Evolutionary conservation across 2,113 vertebrate genomes (phyloP).

Genomic region (Entomyzon cyanotis): DNA sequence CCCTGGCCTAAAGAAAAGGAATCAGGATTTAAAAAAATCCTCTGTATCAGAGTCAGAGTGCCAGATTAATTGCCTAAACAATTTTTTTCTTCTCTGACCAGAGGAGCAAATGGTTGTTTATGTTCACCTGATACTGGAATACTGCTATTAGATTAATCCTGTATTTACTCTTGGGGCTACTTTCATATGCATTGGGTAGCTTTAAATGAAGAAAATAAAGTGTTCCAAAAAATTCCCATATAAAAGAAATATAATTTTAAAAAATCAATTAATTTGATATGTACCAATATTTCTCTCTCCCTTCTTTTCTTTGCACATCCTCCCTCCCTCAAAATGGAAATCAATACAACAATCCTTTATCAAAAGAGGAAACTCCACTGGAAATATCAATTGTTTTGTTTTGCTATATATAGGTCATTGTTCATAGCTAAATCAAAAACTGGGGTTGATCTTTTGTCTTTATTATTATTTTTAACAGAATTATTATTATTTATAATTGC

Average conservation of each 20-base stretch:
- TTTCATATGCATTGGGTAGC: not conserved
- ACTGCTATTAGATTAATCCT: not conserved
- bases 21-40: not conserved
- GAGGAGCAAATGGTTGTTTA: not conserved
- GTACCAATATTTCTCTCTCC: not conserved
- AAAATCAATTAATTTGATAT: not conserved
- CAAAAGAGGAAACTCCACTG: not conserved
- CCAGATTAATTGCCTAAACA: not conserved
- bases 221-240: not conserved
- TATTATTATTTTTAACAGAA: not conserved
- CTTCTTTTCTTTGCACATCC: not conserved
- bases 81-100: not conserved
- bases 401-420: not conserved
- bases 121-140: not conserved
- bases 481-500: not conserved
- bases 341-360: not conserved
- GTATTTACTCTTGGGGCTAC: not conserved
- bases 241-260: not conserved
- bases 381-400: not conserved
- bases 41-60: not conserved
- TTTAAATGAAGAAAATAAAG: not conserved
- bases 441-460: not conserved
- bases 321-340: not conserved
- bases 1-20: not conserved
- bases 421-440: not conserved